Percentiles rank a stretch among this genome's conserved stretches.
phyloP scores from a whole-genome alignment of 2,113 vertebrate species.

The Rhinolophus ferrumequinum region DNA sequence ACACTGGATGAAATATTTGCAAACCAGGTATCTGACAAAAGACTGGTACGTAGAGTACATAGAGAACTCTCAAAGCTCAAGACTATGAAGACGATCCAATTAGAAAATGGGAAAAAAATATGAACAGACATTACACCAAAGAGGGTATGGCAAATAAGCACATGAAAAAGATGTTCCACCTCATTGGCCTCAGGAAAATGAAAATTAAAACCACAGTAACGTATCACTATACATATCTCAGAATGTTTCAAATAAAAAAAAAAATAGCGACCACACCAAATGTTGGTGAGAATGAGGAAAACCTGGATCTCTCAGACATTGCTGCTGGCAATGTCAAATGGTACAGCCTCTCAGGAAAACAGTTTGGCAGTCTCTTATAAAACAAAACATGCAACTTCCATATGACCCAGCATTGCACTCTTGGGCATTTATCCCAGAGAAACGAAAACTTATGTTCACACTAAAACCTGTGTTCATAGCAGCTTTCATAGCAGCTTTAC shows the following conservation, averaged over 20 bases:
- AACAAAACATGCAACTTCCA: not conserved
- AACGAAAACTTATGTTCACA: not conserved
- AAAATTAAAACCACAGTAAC: no score
- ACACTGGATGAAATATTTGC: not conserved
- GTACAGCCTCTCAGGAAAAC: not conserved
- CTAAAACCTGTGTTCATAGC: not conserved
- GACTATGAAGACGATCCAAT: not conserved
- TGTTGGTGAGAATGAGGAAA: not conserved
- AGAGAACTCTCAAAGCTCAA: not conserved
- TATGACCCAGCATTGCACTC: not conserved
- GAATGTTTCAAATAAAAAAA: not conserved
- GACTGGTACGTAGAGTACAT: not conserved
- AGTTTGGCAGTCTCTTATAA: not conserved
- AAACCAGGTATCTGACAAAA: not conserved
- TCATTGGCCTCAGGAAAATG: not conserved
- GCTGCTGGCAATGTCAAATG: not conserved
- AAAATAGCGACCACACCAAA: no score
- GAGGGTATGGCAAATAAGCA: not conserved
- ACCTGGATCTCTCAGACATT: rapidly evolving
- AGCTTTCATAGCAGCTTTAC: not conserved
- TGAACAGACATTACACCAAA: not conserved
- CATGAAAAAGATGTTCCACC: not conserved
- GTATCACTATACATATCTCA: no score
- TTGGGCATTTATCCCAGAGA: not conserved
- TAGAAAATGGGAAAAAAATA: not conserved